Conservation (phyloP, 2,888 invertebrate genomes). For the Julus scandinavius region DNA sequence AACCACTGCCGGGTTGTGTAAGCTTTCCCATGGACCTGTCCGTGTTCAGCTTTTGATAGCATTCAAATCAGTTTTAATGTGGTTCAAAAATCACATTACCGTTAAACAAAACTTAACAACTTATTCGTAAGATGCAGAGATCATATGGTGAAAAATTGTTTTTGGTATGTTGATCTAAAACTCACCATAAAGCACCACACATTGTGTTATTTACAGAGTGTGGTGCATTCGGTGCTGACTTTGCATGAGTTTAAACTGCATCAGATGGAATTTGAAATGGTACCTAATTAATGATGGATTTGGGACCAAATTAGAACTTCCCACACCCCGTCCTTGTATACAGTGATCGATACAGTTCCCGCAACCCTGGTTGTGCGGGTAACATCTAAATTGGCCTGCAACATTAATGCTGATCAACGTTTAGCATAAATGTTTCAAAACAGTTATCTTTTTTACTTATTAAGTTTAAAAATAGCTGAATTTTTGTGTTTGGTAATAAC, state of each 20-base stretch:
- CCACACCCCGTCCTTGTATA: background rate
- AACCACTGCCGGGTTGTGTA: constrained; percentile 20
- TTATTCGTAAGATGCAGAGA: background rate
- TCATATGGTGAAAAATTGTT: background rate
- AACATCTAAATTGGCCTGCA: too few species aligned
- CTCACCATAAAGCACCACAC: background rate
- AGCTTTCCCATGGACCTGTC: background rate
- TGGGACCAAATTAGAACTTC: constrained; percentile 14
- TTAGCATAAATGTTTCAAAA: too few species aligned
- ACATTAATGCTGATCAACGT: too few species aligned
- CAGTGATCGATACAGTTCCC: background rate
- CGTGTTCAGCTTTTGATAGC: background rate
- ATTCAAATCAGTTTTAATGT: background rate
- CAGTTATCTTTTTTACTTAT: too few species aligned
- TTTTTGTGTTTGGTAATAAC: too few species aligned
- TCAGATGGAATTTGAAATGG: background rate
- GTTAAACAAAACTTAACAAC: background rate
- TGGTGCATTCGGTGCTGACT: background rate
- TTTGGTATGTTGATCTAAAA: background rate
- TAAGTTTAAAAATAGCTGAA: too few species aligned
- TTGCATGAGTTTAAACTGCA: background rate
- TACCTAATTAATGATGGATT: constrained; percentile 14
- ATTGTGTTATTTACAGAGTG: background rate
- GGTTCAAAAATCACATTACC: background rate
- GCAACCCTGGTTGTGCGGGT: background rate